Base-by-base conservation (phyloP, 2,888 invertebrate genomes). In the Folsomia candida region DNA sequence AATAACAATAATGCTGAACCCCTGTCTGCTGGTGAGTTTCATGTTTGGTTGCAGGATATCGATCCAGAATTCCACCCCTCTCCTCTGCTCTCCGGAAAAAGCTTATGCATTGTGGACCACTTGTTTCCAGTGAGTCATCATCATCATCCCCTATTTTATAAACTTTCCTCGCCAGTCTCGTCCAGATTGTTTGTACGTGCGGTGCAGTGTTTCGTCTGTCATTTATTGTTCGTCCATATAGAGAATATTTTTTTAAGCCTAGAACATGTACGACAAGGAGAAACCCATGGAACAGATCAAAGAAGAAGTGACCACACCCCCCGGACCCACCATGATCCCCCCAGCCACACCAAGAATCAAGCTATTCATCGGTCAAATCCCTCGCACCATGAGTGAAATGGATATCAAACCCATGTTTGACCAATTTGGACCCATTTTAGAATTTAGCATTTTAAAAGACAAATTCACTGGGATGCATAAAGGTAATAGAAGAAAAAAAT, bases 391-490 rank as follows among this genome's bases (percentile, higher is more conserved):
- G 71, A 92, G 92, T 82, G 95, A 94, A 54, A 28, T 67, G 26
- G 72, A 78, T 57, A 64, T 78, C 51, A 68, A 75, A 51, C 78
- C 78, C 20, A 65, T 78, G 27, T 78, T 78, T 68, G 77, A 77
- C 51, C 76, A 74, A 27, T 79, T 74, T 64, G 79, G 79, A 2
- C 76, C 70, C 6, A 79, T 79, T 22, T 62, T 77, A 11, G 95
- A 96, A 87, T 90, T 96, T 82, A 93, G 94, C 75, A 92, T 96
- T 72, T 89, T 96, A 80, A 94, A 94, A 87, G 95, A 96, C 84
- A 93, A 94, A 83, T 91, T 92, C 86, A 95, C 94, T 71, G 95
- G 95, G 77, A 92, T 94, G 89, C 95, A 95, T 84, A 95, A 95
- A 89, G 94, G 62, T 62, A n/a, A 94, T 92, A 82, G 83, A 87